Percentiles rank a stretch among this genome's conserved stretches.
phyloP scores from a whole-genome alignment of 92 coral and sea anemone genomes.

The Pocillopora meandrina region DNA sequence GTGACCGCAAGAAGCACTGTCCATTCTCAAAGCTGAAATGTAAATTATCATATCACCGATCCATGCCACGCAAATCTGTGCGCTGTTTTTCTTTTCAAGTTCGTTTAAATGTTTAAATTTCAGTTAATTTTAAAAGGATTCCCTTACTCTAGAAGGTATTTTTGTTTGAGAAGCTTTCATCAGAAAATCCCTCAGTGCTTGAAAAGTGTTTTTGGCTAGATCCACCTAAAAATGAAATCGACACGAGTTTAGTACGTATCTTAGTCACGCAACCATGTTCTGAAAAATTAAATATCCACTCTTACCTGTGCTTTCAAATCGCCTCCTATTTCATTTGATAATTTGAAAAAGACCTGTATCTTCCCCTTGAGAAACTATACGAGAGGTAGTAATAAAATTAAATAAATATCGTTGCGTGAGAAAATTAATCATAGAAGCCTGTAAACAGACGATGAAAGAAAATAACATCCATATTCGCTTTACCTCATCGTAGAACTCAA shows the following conservation, averaged over 20 bases:
- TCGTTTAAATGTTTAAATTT: no score
- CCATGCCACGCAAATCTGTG: not conserved
- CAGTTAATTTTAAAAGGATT: not conserved
- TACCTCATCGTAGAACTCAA: slow-evolving; percentile 58
- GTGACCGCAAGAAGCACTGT: not conserved
- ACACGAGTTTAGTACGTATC: not conserved
- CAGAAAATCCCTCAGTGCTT: slow-evolving; percentile 59
- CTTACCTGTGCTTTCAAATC: slow-evolving; percentile 70
- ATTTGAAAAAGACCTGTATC: slow-evolving; percentile 45
- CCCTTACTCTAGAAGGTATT: slow-evolving; percentile 61
- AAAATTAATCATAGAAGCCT: not conserved
- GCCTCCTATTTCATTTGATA: slow-evolving; percentile 71
- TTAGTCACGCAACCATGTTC: slow-evolving; percentile 29
- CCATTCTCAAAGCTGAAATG: not conserved
- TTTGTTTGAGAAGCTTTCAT: slow-evolving; percentile 53
- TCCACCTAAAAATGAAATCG: slow-evolving; percentile 45
- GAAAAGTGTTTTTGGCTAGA: slow-evolving; percentile 60
- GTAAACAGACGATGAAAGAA: slow-evolving; percentile 11
- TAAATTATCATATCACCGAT: not conserved
- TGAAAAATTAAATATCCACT: not conserved
- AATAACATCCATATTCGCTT: not conserved
- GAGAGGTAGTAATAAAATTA: not conserved
- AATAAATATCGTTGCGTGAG: not conserved
- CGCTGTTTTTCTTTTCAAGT: not conserved
- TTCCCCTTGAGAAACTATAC: slow-evolving; percentile 66